phyloP scores from a whole-genome alignment of 2,888 invertebrate species.

The Perizoma flavofasciatum region DNA sequence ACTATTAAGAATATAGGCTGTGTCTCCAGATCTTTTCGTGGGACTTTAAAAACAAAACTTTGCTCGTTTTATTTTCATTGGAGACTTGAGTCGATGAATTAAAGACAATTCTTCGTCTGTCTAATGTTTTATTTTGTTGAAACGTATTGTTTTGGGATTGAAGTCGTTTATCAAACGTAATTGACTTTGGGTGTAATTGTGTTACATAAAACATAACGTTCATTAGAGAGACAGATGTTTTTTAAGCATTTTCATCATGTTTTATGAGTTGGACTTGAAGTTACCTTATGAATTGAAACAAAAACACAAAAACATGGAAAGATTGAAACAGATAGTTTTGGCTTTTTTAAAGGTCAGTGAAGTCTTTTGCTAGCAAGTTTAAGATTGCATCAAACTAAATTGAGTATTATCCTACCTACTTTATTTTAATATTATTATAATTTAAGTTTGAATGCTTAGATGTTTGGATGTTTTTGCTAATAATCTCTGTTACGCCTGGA shows the following conservation, averaged over 20 bases:
- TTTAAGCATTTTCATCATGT: slow-evolving; percentile 3
- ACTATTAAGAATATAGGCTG: slow-evolving; percentile 7
- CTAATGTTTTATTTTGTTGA: slow-evolving; percentile 29
- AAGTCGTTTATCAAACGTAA: slow-evolving; percentile 30
- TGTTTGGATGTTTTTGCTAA: too few relatives aligned
- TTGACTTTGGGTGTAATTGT: slow-evolving; percentile 30
- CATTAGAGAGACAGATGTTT: slow-evolving; percentile 26
- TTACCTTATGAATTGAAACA: too few relatives aligned
- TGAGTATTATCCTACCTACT: too few relatives aligned
- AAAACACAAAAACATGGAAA: too few relatives aligned
- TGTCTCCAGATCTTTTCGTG: slow-evolving; percentile 23
- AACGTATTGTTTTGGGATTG: slow-evolving; percentile 25
- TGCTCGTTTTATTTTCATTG: slow-evolving; percentile 42
- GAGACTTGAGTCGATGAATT: slow-evolving; percentile 40
- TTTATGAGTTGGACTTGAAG: too few relatives aligned
- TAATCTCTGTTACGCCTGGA: too few relatives aligned
- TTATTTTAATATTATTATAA: too few relatives aligned
- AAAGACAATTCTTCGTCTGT: slow-evolving; percentile 35
- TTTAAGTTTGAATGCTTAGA: too few relatives aligned
- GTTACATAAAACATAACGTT: slow-evolving; percentile 28
- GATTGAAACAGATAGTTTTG: too few relatives aligned
- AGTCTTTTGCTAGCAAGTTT: too few relatives aligned
- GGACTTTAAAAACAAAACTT: slow-evolving; percentile 36
- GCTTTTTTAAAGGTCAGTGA: too few relatives aligned
- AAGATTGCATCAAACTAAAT: too few relatives aligned